Base-by-base conservation (phyloP, 2,113 vertebrate genomes). In the Cairina moschata region DNA sequence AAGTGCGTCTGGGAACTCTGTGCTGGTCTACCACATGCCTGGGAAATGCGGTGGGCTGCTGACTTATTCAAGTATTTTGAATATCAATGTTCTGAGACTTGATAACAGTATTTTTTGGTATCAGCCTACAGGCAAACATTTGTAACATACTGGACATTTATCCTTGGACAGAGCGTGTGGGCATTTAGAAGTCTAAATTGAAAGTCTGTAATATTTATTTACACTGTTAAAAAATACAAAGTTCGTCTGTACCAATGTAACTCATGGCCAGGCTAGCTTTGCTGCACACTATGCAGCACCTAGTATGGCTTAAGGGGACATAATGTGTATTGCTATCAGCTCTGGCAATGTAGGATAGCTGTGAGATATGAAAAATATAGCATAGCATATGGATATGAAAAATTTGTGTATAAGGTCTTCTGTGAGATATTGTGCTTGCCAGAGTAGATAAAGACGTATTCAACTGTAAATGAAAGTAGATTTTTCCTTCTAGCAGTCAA, bases 51-150 rank as follows among this genome's bases (percentile, higher is more conserved):
- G 56, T 17, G 71, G 29, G 32, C 71, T 95, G 81, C 91, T 96
- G 95, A 95, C 72, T 96, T 91, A 95, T 89, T 90, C 44, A 68
- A 40, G 78, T 93, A 46, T 85, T 95, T 86, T 96, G 92, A 78
- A 26, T 83, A 72, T 44, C 68, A 90, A 81, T 83, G 36, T 86
- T 95, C 87, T 80, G 88, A 90, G 88, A 74, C 69, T 81, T 81
- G 31, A 31, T n/a, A 79, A 65, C 72, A 86, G 29, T 71, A 21
- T 83, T 92, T 34, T 89, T 86, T 95, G 91, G 52, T 90, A 69
- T 96, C 54, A 55, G 58, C 40, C 90, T 80, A 17, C 72, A 22
- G 4, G 5, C 38, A 90, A 56, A 76, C 36, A 55, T 71, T 83
- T 73, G 71, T 66, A 91, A 87, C 73, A 78, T 94, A 77, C 29